Conservation (phyloP, 2,888 invertebrate genomes). For the Torymus aiolomorphi region DNA sequence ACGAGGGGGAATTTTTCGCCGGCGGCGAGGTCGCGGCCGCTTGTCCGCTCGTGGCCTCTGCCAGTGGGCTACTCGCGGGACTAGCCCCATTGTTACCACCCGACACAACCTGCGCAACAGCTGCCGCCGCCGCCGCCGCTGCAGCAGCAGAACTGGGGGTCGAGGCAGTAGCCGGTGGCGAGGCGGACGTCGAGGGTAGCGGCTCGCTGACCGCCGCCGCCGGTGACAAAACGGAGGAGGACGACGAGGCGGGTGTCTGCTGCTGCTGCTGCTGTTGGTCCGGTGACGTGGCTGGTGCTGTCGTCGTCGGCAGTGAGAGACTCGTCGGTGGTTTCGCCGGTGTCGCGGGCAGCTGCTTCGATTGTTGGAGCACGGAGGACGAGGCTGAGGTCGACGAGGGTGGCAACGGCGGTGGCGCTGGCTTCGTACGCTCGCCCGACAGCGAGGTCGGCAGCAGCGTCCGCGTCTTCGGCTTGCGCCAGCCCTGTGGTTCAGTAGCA, state of each 20-base stretch:
- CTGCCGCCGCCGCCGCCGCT: slow-evolving; percentile 64
- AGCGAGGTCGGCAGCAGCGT: slow-evolving; percentile 81
- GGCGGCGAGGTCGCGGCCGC: slow-evolving; percentile 70
- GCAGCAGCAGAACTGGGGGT: neutral
- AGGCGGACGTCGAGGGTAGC: slow-evolving; percentile 64
- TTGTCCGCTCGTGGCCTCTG: slow-evolving; percentile 64
- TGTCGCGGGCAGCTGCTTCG: slow-evolving; percentile 69
- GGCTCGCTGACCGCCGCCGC: slow-evolving; percentile 67
- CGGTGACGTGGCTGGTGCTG: no score
- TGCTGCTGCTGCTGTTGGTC: neutral
- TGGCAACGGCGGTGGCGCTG: no score
- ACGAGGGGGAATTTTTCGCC: slow-evolving; percentile 74
- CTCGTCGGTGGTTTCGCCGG: slow-evolving; percentile 78
- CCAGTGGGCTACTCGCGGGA: slow-evolving; percentile 67
- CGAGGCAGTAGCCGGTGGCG: slow-evolving; percentile 21
- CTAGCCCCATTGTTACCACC: slow-evolving; percentile 59
- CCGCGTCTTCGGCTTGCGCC: slow-evolving; percentile 87
- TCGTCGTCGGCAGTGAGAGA: slow-evolving; percentile 62
- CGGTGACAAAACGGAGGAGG: neutral
- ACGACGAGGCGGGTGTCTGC: neutral
- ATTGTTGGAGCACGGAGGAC: no score
- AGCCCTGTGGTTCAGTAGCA: slow-evolving; percentile 78
- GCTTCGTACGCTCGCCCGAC: slow-evolving; percentile 9
- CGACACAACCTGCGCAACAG: slow-evolving; percentile 70
- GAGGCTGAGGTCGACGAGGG: no score